Evolutionary conservation across 2,113 vertebrate species (phyloP), one percentile per base, ranked within the genome.

Genomic region (Corythaixoides concolor): DNA sequence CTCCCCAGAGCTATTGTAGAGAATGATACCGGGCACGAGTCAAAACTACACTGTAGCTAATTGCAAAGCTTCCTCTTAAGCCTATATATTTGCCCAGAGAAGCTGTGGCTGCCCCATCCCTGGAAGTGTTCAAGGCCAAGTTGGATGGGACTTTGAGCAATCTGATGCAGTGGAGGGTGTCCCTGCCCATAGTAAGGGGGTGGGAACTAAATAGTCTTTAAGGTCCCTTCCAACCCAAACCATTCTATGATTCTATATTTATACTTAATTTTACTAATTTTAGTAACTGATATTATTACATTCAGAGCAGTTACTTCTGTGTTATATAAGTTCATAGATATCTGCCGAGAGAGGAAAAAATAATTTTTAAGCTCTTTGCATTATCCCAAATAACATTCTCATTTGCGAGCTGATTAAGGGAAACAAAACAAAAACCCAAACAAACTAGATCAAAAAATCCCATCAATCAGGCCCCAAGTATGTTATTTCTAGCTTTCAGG

Each of bases 21-120:
- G 21, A n/a, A 43, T 52, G 47, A 62, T 5, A 63, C 6, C 7
- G 7, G n/a, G 5, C 68, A 76, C 0, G 0, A 72, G 22, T 24
- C 20, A 80, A 58, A 59, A 72, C 5, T 0, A 27, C 1, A 0
- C 20, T 21, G 30, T 0, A 76, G 22, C 26, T 7, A 35, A 41
- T 8, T 53, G 20, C 62, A 75, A 80, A 72, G 18, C 21, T 23
- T 62, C 47, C 32, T 49, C 21, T 63, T 62, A 62, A 72, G 9
- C 8, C 15, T 12, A 41, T 41, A 41, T 41, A 12, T 41, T 41
- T 41, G 41, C 41, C 41, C 41, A 41, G 41, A 41, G 41, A 41
- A 41, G 41, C 12, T 9, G 41, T 41, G 41, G 41, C 41, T 41
- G 41, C 41, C 41, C 41, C 41, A 41, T 41, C 41, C 41, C 41